Evolutionary conservation across 2,888 invertebrate genomes (phyloP).

Genomic region (Teleiodes luculella): DNA sequence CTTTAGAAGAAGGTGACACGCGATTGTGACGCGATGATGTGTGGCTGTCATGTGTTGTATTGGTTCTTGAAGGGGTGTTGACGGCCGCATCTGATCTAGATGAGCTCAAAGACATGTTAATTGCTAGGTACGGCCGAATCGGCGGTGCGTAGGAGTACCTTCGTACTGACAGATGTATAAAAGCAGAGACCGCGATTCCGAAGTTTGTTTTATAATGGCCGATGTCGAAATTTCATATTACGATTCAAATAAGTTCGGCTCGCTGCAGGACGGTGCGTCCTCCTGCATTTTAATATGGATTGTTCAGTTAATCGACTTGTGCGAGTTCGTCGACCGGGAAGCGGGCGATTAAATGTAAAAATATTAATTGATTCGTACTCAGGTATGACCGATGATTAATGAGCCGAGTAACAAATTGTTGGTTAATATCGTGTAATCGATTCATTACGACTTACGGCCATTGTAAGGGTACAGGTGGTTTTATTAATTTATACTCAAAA

Average conservation of each 20-base stretch:
- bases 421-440: constrained; percentile 1
- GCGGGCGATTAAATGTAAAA: constrained; percentile 9
- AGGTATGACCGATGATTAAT: constrained; percentile 6
- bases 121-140: constrained; percentile 43
- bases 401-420: constrained; percentile 5
- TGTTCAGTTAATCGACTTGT: constrained; percentile 13
- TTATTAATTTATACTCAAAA: too few relatives aligned
- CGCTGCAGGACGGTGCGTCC: constrained; percentile 5
- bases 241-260: constrained; percentile 9
- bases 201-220: neutral
- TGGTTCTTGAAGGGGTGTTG: constrained; percentile 64
- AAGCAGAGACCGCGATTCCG: neutral
- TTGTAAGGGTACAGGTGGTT: neutral
- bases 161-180: constrained; percentile 18
- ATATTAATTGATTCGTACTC: constrained; percentile 11
- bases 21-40: constrained; percentile 62
- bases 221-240: constrained; percentile 5
- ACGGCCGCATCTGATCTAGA: constrained; percentile 64
- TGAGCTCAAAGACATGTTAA: constrained; percentile 66
- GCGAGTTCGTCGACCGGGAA: constrained; percentile 2
- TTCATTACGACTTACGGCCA: neutral
- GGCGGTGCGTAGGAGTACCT: constrained; percentile 11
- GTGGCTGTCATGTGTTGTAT: constrained; percentile 63
- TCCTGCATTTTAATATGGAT: constrained; percentile 11
- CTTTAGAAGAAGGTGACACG: constrained; percentile 50